These are phyloP conservation scores for Oenanthe oenanthe DNA, from an alignment of 2,113 vertebrate species.

Conservation along the genomic window DNA sequence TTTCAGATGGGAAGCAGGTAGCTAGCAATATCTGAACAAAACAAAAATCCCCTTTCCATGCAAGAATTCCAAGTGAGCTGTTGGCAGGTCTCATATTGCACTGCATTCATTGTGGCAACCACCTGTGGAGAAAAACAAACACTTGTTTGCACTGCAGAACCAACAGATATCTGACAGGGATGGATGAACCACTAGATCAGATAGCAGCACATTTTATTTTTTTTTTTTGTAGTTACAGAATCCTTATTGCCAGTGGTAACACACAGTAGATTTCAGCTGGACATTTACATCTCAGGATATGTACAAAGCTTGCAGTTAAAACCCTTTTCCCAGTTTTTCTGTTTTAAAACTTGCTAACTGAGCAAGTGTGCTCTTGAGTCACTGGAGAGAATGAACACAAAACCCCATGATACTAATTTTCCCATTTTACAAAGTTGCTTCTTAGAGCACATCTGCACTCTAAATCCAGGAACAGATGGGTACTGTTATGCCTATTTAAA, in stretches of 20 bases:
- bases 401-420: neutral
- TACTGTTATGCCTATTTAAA: neutral
- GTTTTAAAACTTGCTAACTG: neutral
- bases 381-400: neutral
- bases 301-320: neutral
- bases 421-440: slow-evolving; percentile 5
- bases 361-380: neutral
- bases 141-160: neutral
- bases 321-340: neutral
- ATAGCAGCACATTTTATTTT: neutral
- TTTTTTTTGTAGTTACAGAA: neutral
- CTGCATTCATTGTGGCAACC: neutral
- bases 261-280: neutral
- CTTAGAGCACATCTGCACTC: neutral
- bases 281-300: neutral
- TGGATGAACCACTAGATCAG: neutral
- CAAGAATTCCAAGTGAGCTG: neutral
- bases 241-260: neutral
- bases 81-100: neutral
- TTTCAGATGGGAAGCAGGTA: neutral
- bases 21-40: rapidly evolving
- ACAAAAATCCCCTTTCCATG: neutral
- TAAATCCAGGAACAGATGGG: slow-evolving; percentile 46
- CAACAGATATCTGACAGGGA: neutral
- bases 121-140: neutral